Conservation (phyloP, 2,797 vertebrate species). For the Crocidura indochinensis region DNA sequence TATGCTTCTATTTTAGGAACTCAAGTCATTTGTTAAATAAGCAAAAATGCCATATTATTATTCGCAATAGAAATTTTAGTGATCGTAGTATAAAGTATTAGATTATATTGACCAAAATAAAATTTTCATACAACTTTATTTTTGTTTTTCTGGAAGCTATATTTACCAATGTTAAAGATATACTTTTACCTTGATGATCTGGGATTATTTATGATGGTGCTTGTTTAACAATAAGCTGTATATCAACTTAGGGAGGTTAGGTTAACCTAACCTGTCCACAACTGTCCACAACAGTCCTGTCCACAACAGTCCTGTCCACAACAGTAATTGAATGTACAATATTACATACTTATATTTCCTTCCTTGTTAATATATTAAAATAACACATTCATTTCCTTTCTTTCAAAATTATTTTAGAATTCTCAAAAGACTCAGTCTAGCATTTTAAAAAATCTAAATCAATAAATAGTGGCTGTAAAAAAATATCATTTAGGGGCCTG, state of each 20-base stretch:
- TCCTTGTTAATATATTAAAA: background rate
- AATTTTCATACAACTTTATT: background rate
- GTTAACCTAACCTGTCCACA: too few species aligned
- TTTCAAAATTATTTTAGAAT: constrained; percentile 16
- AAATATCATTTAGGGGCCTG: background rate
- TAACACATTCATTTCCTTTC: constrained; percentile 38
- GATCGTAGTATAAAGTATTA: background rate
- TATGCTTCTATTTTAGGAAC: background rate
- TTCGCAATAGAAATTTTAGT: constrained; percentile 1
- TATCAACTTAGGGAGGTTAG: too few species aligned
- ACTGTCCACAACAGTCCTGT: background rate
- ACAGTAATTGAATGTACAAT: background rate
- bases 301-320: too few species aligned
- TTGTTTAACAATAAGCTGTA: too few species aligned
- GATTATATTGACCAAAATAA: constrained; percentile 22
- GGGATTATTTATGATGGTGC: too few species aligned
- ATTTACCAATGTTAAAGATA: too few species aligned
- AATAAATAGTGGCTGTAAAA: constrained; percentile 32
- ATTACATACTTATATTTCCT: background rate
- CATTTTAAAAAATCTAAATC: constrained; percentile 35
- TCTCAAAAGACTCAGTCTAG: background rate
- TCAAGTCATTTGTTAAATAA: background rate
- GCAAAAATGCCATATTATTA: background rate
- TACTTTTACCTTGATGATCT: too few species aligned
- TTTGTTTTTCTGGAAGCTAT: too few species aligned